Evolutionary conservation across 1,140 invertebrate genomes (phyloP).

Genomic region (Bombus pascuorum): DNA sequence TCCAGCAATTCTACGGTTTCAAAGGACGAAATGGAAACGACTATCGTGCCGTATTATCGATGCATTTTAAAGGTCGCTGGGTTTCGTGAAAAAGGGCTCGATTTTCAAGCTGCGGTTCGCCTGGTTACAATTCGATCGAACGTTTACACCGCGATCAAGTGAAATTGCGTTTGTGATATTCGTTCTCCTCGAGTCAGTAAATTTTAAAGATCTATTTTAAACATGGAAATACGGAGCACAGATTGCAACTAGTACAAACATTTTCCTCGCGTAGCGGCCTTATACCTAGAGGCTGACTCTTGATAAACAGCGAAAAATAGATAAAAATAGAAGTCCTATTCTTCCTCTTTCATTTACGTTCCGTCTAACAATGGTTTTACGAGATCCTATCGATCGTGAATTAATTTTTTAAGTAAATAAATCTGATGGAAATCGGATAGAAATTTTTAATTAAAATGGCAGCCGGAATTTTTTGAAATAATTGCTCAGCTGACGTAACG

Average conservation of each 20-base stretch:
- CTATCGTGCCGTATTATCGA: slow-evolving; percentile 32
- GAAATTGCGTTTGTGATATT: slow-evolving; percentile 47
- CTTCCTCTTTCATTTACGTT: too few relatives aligned
- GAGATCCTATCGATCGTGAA: neutral
- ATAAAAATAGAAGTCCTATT: neutral
- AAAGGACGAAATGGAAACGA: slow-evolving; percentile 31
- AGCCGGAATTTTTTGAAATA: neutral
- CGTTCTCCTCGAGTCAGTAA: neutral
- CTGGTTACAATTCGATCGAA: slow-evolving; percentile 45
- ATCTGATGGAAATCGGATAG: neutral
- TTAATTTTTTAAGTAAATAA: neutral
- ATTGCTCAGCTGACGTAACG: too few relatives aligned
- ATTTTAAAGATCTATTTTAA: neutral
- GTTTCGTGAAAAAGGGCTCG: slow-evolving; percentile 28
- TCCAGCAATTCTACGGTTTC: neutral
- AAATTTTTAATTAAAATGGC: neutral
- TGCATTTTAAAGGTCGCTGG: slow-evolving; percentile 34
- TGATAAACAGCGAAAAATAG: neutral
- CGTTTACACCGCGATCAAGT: slow-evolving; percentile 26
- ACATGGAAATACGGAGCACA: slow-evolving; percentile 3
- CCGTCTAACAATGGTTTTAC: neutral
- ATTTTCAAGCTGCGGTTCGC: slow-evolving; percentile 43
- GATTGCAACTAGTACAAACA: slow-evolving; percentile 12
- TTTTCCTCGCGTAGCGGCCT: neutral
- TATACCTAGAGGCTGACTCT: neutral